These are phyloP conservation scores for Netta rufina DNA, from an alignment of 2,797 vertebrate species.

Conservation along the genomic window DNA sequence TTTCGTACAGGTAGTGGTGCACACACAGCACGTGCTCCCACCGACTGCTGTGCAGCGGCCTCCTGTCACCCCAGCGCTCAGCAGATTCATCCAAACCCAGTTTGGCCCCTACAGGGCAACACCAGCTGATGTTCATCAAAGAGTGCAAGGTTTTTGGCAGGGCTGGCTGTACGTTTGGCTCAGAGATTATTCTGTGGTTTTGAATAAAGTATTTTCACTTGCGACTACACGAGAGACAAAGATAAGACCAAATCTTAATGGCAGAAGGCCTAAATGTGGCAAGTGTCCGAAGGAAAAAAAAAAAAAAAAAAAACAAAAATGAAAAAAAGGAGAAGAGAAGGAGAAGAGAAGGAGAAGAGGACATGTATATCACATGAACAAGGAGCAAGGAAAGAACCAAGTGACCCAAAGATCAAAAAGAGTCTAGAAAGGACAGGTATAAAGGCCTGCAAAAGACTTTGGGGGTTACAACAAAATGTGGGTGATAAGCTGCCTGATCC, in stretches of 20 bases:
- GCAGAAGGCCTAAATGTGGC: not conserved
- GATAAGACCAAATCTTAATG: not conserved
- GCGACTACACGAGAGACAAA: not conserved
- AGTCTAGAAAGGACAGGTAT: not conserved
- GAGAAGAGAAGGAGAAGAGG: too few relatives aligned
- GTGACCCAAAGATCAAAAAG: not conserved
- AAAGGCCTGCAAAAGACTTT: not conserved
- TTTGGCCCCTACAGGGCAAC: not conserved
- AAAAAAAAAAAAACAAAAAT: too few relatives aligned
- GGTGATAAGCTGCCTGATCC: not conserved
- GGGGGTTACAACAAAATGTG: not conserved
- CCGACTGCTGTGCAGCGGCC: rapidly evolving
- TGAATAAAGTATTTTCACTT: not conserved
- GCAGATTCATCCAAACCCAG: not conserved
- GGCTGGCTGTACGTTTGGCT: not conserved
- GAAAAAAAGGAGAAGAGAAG: too few relatives aligned
- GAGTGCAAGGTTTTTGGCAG: not conserved
- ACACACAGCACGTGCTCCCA: not conserved
- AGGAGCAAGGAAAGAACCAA: not conserved
- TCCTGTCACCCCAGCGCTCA: not conserved
- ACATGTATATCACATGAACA: not conserved
- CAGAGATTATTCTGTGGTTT: not conserved
- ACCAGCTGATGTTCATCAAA: not conserved
- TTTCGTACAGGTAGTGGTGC: rapidly evolving
- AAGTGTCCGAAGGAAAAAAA: not conserved